Percentiles rank a stretch among this genome's conserved stretches.
These are phyloP conservation scores for Nemopilema nomurai DNA, from an alignment of 30 jellyfish, hydroid and myxozoan species.

Conservation along the genomic window DNA sequence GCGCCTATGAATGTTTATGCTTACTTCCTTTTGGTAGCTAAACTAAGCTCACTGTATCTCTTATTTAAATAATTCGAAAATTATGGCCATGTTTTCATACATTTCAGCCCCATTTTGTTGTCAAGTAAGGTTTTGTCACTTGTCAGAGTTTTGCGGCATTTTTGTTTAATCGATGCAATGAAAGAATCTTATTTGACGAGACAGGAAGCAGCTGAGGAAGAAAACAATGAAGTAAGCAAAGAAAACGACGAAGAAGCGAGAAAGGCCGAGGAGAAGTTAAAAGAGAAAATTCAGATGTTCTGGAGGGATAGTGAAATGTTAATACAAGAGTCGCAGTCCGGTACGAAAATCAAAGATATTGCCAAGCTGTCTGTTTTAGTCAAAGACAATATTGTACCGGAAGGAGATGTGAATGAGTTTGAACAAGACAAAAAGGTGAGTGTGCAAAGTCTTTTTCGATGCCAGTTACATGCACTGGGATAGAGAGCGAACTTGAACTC, in stretches of 20 bases:
- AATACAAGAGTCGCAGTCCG: constrained; percentile 51
- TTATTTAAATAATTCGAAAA: too few species aligned
- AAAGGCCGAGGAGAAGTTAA: constrained; percentile 4
- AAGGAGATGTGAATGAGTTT: constrained; percentile 26
- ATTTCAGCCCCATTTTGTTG: not conserved
- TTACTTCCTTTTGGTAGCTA: too few species aligned
- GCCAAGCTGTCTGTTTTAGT: constrained; percentile 64
- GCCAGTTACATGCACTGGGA: not conserved
- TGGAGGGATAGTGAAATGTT: constrained; percentile 56
- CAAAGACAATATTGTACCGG: constrained; percentile 51
- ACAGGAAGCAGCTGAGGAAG: constrained; percentile 1
- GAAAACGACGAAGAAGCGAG: constrained; percentile 25
- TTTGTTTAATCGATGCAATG: not conserved
- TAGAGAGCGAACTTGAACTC: not conserved
- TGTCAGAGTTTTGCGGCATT: too few species aligned
- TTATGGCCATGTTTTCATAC: not conserved
- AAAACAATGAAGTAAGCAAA: not conserved
- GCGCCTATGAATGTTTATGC: too few species aligned
- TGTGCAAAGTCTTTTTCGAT: not conserved
- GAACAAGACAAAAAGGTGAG: constrained; percentile 53
- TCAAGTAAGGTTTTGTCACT: not conserved
- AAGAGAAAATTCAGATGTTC: constrained; percentile 39
- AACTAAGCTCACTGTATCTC: too few species aligned
- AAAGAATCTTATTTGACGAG: not conserved
- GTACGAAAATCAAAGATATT: constrained; percentile 50